Conservation (phyloP, 2,888 invertebrate species). For the Amiota mariae region DNA sequence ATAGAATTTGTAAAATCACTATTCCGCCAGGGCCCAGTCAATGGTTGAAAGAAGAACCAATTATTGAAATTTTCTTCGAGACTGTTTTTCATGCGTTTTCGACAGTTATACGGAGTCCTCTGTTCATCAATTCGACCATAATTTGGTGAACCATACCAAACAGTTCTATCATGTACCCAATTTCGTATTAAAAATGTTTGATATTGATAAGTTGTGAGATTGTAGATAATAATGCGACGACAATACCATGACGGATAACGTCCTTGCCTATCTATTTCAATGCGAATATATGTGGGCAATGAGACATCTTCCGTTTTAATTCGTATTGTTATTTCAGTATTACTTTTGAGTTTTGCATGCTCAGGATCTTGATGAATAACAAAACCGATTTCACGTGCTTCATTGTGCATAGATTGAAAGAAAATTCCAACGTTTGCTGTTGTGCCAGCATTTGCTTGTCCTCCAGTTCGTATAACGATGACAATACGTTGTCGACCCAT, state of each 20-base stretch:
- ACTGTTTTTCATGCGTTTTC: conserved; percentile 9
- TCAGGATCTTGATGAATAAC: conserved; percentile 39
- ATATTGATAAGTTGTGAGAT: conserved; percentile 14
- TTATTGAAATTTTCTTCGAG: conserved; percentile 28
- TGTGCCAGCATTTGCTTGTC: conserved; percentile 42
- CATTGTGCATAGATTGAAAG: conserved; percentile 29
- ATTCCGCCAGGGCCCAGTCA: conserved; percentile 41
- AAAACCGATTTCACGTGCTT: conserved; percentile 16
- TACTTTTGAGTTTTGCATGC: conserved; percentile 28
- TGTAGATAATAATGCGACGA: conserved; percentile 31
- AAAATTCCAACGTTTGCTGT: conserved; percentile 41
- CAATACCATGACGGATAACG: conserved; percentile 46
- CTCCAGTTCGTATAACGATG: conserved; percentile 38
- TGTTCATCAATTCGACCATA: not conserved
- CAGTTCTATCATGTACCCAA: conserved; percentile 34
- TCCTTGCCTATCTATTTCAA: conserved; percentile 33
- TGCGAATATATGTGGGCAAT: conserved; percentile 41
- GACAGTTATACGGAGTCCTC: conserved; percentile 17
- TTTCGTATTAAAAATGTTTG: conserved; percentile 37
- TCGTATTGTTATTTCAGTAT: conserved; percentile 29
- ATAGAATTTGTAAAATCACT: conserved; percentile 21
- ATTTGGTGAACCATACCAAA: conserved; percentile 30
- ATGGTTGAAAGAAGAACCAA: conserved; percentile 36
- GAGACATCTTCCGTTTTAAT: conserved; percentile 17
- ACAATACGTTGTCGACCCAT: conserved; percentile 25